These are phyloP conservation scores for Gymnocheta viridis DNA, from an alignment of 2,888 invertebrate genomes.

Conservation along the genomic window DNA sequence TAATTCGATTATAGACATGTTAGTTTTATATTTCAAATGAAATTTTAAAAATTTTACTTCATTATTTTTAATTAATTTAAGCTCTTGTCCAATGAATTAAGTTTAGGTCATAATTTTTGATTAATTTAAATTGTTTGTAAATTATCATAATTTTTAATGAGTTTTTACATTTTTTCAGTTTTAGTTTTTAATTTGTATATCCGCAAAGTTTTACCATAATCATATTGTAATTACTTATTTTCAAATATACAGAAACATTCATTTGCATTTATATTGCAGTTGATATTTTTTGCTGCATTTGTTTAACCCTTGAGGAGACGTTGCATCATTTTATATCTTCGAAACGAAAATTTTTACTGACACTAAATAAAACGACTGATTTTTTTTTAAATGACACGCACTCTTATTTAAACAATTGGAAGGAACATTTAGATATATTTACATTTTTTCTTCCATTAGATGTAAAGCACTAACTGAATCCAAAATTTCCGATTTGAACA, in stretches of 20 bases:
- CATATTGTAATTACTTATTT: constrained; percentile 61
- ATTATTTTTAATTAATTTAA: constrained; percentile 59
- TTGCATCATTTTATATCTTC: too few relatives aligned
- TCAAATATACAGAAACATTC: neutral
- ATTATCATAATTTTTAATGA: constrained; percentile 57
- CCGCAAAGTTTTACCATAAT: constrained; percentile 60
- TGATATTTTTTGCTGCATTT: neutral
- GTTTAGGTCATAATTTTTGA: constrained; percentile 54
- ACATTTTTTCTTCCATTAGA: too few relatives aligned
- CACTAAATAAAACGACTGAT: too few relatives aligned
- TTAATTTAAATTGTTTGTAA: constrained; percentile 57
- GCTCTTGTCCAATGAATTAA: constrained; percentile 31
- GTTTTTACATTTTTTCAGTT: constrained; percentile 6
- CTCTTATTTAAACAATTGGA: too few relatives aligned
- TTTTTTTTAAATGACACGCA: too few relatives aligned
- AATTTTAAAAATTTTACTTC: constrained; percentile 40
- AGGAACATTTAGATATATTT: too few relatives aligned
- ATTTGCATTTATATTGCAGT: constrained; percentile 13
- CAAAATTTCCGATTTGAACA: too few relatives aligned
- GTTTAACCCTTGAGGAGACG: constrained; percentile 13
- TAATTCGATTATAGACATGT: constrained; percentile 12
- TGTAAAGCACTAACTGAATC: too few relatives aligned
- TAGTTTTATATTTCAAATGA: neutral
- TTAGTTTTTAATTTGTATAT: constrained; percentile 53
- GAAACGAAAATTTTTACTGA: too few relatives aligned